Percentiles rank a stretch among this genome's conserved stretches.
These are phyloP conservation scores for Octonoba sinensis DNA, from an alignment of 2,888 invertebrate species.

Conservation along the genomic window DNA sequence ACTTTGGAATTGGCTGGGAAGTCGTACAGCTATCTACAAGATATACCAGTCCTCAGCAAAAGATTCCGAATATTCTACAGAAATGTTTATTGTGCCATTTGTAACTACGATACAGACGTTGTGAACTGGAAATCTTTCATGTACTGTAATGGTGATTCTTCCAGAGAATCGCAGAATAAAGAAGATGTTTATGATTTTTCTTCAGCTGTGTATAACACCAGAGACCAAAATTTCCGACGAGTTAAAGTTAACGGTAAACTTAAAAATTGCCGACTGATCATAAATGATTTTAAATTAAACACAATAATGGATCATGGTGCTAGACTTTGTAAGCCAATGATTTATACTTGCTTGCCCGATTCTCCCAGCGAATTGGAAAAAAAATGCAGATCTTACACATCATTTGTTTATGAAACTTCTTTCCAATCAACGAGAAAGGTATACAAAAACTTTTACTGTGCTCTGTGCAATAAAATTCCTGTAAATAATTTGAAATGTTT, in stretches of 20 bases:
- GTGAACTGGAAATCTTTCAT: constrained; percentile 19
- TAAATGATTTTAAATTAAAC: constrained; percentile 17
- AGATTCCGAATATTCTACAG: constrained; percentile 24
- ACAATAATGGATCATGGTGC: not conserved
- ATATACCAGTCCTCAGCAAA: constrained; percentile 44
- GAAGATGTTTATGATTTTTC: constrained; percentile 30
- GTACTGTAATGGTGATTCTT: constrained; percentile 14
- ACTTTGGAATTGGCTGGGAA: not conserved
- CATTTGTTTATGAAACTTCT: constrained; percentile 30
- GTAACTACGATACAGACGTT: constrained; percentile 29
- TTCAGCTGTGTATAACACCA: constrained; percentile 2
- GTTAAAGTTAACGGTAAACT: not conserved
- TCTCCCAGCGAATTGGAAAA: not conserved
- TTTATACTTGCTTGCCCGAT: not conserved
- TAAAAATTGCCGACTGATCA: constrained; percentile 12
- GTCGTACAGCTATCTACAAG: constrained; percentile 27
- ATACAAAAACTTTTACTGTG: constrained; percentile 59
- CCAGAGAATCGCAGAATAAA: not conserved
- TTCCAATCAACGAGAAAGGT: not conserved
- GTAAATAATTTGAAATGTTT: constrained; percentile 14
- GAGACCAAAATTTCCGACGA: not conserved
- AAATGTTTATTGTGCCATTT: constrained; percentile 63
- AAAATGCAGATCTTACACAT: constrained; percentile 37
- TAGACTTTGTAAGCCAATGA: constrained; percentile 35
- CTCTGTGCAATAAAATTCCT: constrained; percentile 33